Conservation (phyloP, 2,888 invertebrate species). For the Phoenoteleia sp. region DNA sequence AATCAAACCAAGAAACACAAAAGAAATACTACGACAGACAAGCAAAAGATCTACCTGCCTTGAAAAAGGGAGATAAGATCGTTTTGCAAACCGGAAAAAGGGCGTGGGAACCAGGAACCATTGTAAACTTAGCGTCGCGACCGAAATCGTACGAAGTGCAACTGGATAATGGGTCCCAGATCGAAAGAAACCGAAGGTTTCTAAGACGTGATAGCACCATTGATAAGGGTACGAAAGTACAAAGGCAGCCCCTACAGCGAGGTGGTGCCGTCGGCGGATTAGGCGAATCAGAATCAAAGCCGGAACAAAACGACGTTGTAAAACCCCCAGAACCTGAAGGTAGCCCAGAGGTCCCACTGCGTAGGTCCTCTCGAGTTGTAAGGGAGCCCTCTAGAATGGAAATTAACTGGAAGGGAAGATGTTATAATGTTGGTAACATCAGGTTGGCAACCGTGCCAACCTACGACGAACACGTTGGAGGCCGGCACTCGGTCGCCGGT, state of each 20-base stretch:
- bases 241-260: too few species aligned
- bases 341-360: too few species aligned
- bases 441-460: not conserved
- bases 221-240: too few species aligned
- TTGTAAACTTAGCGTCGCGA: slow-evolving; percentile 5
- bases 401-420: slow-evolving; percentile 20
- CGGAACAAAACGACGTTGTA: too few species aligned
- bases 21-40: slow-evolving; percentile 58
- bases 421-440: slow-evolving; percentile 15
- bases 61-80: slow-evolving; percentile 33
- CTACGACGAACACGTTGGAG: too few species aligned
- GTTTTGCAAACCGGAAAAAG: slow-evolving; percentile 29
- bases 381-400: not conserved
- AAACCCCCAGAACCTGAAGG: too few species aligned
- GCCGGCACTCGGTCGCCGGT: not conserved
- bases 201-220: slow-evolving; percentile 6
- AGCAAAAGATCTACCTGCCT: slow-evolving; percentile 9
- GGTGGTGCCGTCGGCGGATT: too few species aligned
- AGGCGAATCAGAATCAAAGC: too few species aligned
- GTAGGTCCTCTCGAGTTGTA: too few species aligned
- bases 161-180: slow-evolving; percentile 10
- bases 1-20: slow-evolving; percentile 35
- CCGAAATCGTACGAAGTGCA: slow-evolving; percentile 39
- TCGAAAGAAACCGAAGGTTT: slow-evolving; percentile 33
- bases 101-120: slow-evolving; percentile 19